phyloP scores from a whole-genome alignment of 2,888 invertebrate species.

The Congeria kusceri region DNA sequence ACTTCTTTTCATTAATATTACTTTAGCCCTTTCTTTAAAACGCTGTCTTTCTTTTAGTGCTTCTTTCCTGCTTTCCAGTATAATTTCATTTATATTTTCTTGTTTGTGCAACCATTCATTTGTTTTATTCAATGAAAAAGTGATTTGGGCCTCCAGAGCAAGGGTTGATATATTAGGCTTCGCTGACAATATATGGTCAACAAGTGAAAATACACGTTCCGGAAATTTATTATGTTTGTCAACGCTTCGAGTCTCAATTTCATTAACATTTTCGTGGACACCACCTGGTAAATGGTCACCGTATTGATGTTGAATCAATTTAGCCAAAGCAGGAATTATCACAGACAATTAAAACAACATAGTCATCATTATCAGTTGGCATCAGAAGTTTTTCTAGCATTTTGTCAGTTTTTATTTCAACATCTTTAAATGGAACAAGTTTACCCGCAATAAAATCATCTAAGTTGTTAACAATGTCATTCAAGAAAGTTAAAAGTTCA shows the following conservation, averaged over 20 bases:
- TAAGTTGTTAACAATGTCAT: constrained; percentile 3
- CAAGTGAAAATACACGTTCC: constrained; percentile 24
- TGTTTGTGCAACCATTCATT: constrained; percentile 14
- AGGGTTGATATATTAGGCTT: constrained; percentile 29
- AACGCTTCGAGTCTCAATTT: constrained; percentile 7
- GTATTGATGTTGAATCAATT: constrained; percentile 17
- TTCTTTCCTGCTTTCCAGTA: too few relatives aligned
- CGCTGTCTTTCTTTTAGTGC: too few relatives aligned
- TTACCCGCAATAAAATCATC: constrained; percentile 21
- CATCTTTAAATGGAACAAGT: constrained; percentile 2
- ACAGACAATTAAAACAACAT: constrained; percentile 15
- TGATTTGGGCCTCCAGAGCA: constrained; percentile 16
- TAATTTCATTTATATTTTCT: too few relatives aligned
- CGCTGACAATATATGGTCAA: constrained; percentile 16
- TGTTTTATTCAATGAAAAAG: constrained; percentile 26
- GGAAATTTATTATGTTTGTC: constrained; percentile 37
- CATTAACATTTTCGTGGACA: background rate
- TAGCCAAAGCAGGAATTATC: constrained; percentile 19
- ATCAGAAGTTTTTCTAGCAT: constrained; percentile 8
- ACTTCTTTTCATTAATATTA: too few relatives aligned
- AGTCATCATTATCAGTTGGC: background rate
- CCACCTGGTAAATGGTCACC: constrained; percentile 17
- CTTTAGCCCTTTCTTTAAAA: too few relatives aligned
- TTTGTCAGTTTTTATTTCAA: constrained; percentile 19
- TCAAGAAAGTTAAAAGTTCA: background rate